phyloP scores from a whole-genome alignment of 2,888 invertebrate genomes.

The Bombylius discolor region DNA sequence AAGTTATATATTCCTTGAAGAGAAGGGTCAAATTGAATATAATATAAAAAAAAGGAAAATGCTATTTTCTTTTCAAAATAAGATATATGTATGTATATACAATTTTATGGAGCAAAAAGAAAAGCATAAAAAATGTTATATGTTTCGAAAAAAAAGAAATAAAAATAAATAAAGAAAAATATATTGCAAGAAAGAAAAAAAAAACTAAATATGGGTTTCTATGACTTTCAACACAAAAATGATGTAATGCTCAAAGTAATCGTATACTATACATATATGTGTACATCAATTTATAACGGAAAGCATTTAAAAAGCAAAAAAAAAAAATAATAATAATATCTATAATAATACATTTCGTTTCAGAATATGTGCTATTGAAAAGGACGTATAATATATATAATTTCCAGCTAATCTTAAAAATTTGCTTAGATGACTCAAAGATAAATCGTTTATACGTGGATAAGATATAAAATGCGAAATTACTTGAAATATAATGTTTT shows the following conservation, averaged over 20 bases:
- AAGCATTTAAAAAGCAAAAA: too few relatives aligned
- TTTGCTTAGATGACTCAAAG: slow-evolving; percentile 9
- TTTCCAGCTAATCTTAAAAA: not conserved
- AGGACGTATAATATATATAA: too few relatives aligned
- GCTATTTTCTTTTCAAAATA: not conserved
- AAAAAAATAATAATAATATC: too few relatives aligned
- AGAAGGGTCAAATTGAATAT: not conserved
- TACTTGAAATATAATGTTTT: not conserved
- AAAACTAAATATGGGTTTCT: not conserved
- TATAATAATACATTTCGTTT: too few relatives aligned
- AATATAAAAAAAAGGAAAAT: not conserved
- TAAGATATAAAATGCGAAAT: slow-evolving; percentile 4
- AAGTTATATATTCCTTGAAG: not conserved
- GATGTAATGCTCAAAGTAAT: too few relatives aligned
- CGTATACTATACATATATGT: too few relatives aligned
- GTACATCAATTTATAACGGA: too few relatives aligned
- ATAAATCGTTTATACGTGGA: slow-evolving; percentile 12
- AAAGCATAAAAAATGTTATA: not conserved
- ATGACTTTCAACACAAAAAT: too few relatives aligned
- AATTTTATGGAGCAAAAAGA: not conserved
- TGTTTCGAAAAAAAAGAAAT: too few relatives aligned
- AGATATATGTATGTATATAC: not conserved
- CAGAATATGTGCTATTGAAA: too few relatives aligned
- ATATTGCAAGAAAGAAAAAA: too few relatives aligned
- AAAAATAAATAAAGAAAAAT: too few relatives aligned